Percentiles rank a stretch among this genome's conserved stretches.
Evolutionary conservation across 2,797 vertebrate species (phyloP).

Genomic region (Poeciliopsis infans): DNA sequence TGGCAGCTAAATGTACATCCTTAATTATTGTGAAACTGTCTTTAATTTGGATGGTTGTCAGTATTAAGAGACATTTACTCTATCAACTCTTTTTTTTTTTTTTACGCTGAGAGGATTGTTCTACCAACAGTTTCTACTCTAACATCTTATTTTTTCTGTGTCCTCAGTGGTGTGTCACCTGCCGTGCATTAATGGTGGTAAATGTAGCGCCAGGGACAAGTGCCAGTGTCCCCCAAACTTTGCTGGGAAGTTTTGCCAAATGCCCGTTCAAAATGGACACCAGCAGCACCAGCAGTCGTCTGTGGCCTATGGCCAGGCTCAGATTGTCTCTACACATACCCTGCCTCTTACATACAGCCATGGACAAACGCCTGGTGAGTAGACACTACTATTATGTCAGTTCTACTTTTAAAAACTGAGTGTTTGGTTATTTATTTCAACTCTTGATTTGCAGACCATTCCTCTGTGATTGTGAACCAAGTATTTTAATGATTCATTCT

Average conservation of each 20-base stretch:
- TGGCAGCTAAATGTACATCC: neutral
- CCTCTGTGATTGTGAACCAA: neutral
- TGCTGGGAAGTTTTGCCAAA: slow-evolving; percentile 96
- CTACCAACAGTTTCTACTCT: neutral
- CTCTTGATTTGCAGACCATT: neutral
- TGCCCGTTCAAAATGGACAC: slow-evolving; percentile 82
- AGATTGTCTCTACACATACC: slow-evolving; percentile 93
- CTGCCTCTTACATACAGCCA: slow-evolving; percentile 92
- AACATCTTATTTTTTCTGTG: neutral
- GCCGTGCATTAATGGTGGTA: slow-evolving; percentile 96
- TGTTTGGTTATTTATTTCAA: neutral
- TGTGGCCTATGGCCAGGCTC: slow-evolving; percentile 79
- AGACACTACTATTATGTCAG: neutral
- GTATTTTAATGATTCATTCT: neutral
- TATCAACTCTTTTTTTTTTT: neutral
- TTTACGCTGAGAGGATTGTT: neutral
- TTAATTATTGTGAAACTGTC: neutral
- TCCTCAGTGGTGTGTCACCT: slow-evolving; percentile 95
- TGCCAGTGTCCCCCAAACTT: slow-evolving; percentile 96
- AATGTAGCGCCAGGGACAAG: slow-evolving; percentile 93
- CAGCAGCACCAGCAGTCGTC: slow-evolving; percentile 76
- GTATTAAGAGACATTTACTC: neutral
- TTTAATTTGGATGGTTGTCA: neutral
- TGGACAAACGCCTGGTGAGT: slow-evolving; percentile 90
- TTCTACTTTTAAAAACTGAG: neutral